Evolutionary conservation across 2,797 vertebrate genomes (phyloP), one percentile per base, ranked within the genome.

Genomic region (Zalophus californianus): DNA sequence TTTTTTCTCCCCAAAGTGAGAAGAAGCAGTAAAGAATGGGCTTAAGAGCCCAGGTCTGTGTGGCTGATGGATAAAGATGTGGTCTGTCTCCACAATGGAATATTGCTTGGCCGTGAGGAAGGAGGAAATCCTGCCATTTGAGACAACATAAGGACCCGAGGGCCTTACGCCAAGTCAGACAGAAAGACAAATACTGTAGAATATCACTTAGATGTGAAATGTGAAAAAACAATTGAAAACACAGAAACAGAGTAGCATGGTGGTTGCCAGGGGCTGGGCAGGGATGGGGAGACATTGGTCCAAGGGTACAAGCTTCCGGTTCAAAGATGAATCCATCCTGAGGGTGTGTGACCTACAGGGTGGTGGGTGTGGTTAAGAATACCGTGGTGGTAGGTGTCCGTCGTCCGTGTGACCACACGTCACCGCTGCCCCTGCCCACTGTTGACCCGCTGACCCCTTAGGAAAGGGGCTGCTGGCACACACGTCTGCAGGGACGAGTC

Each of bases 161-260:
- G 27, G 32, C 3, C 0, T 3, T 50, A 5, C 0, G 4, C 21
- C 7, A 10, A 2, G 35, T 21, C 25, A 52, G 18, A 1, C 3
- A 21, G 21, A 29, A 44, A 35, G 12, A 13, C 14, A 12, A 0
- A 2, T 6, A 20, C 6, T 2, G 13, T 27, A 6, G 21, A 29
- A 25, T 16, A 21, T 35, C 29, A 58, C 15, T 32, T 10, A 5
- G 0, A 16, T 3, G 18, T 41, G 48, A 62, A 32, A 44, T 2
- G 56, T 44, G 11, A 62, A 60, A 18, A 29, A 56, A 38, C 14
- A 56, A 4, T 2, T 7, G 25, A 32, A 29, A 2, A 38, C 8
- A 7, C 25, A 85, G 21, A 68, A 23, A 21, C 21, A 38, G 52
- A 10, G 4, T 52, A 7, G n/a, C 3, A 2, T 6, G 58, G 25